Evolutionary conservation across 1,140 invertebrate genomes (phyloP).

Genomic region (Drosophila obscura): DNA sequence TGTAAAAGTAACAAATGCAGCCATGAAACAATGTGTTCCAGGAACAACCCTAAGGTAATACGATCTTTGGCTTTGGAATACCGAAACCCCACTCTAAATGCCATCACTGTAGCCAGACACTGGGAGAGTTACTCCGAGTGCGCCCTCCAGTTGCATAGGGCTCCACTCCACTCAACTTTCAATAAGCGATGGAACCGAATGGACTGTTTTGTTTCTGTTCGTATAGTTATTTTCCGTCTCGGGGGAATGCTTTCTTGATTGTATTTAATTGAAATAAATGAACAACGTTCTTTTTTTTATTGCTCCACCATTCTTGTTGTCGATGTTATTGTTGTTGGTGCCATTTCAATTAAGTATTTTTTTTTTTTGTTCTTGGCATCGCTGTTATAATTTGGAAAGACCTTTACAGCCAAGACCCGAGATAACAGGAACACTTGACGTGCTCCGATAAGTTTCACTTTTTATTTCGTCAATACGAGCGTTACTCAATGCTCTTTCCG

Average conservation of each 20-base stretch:
- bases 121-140: neutral
- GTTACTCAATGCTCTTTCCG: slow-evolving; percentile 31
- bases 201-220: slow-evolving; percentile 43
- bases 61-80: too few species aligned
- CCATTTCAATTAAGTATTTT: slow-evolving; percentile 63
- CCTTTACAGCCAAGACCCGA: slow-evolving; percentile 1
- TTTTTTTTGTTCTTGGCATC: slow-evolving; percentile 31
- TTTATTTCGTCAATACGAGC: slow-evolving; percentile 10
- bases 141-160: slow-evolving; percentile 9
- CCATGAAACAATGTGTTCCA: neutral
- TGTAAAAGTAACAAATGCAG: neutral
- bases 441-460: slow-evolving; percentile 36
- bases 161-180: slow-evolving; percentile 10
- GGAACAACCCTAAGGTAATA: too few species aligned
- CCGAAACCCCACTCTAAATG: too few species aligned
- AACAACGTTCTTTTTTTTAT: slow-evolving; percentile 58
- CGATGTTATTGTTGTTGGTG: slow-evolving; percentile 23
- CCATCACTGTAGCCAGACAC: too few species aligned
- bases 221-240: slow-evolving; percentile 3
- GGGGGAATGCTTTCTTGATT: slow-evolving; percentile 63
- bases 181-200: neutral
- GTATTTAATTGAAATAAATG: slow-evolving; percentile 82
- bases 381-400: slow-evolving; percentile 30
- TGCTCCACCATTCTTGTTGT: slow-evolving; percentile 20
- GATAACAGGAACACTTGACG: slow-evolving; percentile 38